phyloP scores from a whole-genome alignment of 2,888 invertebrate genomes.

The Calameuta filiformis region DNA sequence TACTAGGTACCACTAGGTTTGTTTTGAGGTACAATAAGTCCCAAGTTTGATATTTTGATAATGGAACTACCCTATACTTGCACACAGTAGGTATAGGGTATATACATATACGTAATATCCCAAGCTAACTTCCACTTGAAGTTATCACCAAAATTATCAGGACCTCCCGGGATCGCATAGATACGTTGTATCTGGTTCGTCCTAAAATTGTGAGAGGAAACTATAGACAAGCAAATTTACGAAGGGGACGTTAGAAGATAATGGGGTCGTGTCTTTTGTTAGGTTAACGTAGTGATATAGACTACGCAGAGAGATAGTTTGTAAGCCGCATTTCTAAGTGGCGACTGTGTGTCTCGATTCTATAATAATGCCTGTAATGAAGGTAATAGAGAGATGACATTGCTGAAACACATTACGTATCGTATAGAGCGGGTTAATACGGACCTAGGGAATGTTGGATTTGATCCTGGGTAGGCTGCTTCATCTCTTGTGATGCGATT shows the following conservation, averaged over 20 bases:
- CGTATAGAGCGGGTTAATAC: neutral
- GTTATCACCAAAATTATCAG: neutral
- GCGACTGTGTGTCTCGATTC: neutral
- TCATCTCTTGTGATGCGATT: constrained; percentile 22
- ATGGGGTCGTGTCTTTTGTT: neutral
- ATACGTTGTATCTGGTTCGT: neutral
- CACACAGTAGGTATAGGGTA: neutral
- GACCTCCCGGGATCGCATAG: neutral
- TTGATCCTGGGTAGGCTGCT: constrained; percentile 23
- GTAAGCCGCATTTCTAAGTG: neutral
- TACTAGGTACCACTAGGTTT: neutral
- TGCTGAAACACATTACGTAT: neutral
- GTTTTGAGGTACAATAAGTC: neutral
- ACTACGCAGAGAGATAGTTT: neutral
- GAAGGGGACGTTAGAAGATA: neutral
- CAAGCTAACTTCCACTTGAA: neutral
- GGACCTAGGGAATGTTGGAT: constrained; percentile 8
- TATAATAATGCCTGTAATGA: constrained; percentile 20
- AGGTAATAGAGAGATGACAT: constrained; percentile 20
- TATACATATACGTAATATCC: neutral
- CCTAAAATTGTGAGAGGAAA: neutral
- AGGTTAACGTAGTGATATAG: constrained; percentile 1
- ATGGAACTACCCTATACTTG: neutral
- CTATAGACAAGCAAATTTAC: neutral
- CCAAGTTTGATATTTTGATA: neutral